Evolutionary conservation across 2,113 vertebrate species (phyloP), one percentile per base, ranked within the genome.

Genomic region (Melanotaenia duboulayi): DNA sequence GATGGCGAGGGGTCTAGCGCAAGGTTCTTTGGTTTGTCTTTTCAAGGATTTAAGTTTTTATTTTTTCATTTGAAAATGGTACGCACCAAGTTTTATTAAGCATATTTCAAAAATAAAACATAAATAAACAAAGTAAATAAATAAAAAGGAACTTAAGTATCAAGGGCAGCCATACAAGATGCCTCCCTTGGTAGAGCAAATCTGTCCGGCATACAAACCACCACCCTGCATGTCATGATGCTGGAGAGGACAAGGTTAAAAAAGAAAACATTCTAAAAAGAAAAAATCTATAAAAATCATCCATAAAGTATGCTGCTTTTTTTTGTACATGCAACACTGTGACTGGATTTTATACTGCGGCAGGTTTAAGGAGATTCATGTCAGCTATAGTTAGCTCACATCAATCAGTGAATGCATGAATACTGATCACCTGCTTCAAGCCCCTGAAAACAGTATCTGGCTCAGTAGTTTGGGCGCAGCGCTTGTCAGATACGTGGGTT

Each of bases 391-490:
- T 76, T 85, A 52, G 74, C 51, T 67, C 67, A 37, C 57, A 74
- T 65, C 61, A 71, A 70, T 80, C 72, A 74, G 35, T 48, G 49
- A 61, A 59, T 60, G 64, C 35, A 72, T 35, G 19, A 74, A 62
- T 56, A 67, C 58, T 49, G 65, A 79, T 55, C 54, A 65, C 66
- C 68, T 65, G 63, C 65, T 64, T 51, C 68, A 65, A 73, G 68
- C 57, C 70, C 65, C 20, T 46, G 51, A 57, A 74, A 78, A 77
- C 63, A 81, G n/a, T 65, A 54, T 83, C 84, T 71, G 71, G 37
- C 76, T 84, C 65, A 48, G 64, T 62, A 83, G 60, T 74, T 78
- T 63, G 40, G 62, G 35, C 3, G 2, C 51, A 10, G 48, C 40
- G 46, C 59, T 59, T 6, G 40, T 71, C n/a, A 68, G 56, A 46